Evolutionary conservation across 1,140 invertebrate genomes (phyloP), one percentile per base, ranked within the genome.

Genomic region (Drosophila tropicalis): DNA sequence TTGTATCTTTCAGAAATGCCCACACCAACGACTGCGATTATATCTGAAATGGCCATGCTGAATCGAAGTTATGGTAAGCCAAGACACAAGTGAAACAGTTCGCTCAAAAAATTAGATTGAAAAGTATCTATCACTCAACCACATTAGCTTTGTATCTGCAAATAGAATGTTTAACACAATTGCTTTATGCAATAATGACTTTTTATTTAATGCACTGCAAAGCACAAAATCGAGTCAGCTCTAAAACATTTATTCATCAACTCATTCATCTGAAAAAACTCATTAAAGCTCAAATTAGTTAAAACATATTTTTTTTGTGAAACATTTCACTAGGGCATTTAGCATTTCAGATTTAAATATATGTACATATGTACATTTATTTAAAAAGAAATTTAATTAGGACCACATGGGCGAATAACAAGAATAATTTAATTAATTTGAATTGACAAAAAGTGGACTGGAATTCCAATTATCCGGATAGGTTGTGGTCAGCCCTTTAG

Each of bases 1-100:
- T 15, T 70, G 55, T 67, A 73, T 77, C 10, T 82, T 72, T 60
- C 92, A 95, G 95, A 95, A 93, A 95, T 95, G 86, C 94, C 95
- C 40, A 94, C 95, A n/a, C 95, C 95, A 19, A 95, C 95, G 9
- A 95, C 95, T 3, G 94, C 93, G 4, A 94, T 94, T 39, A 94
- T 94, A 25, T 95, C 94, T 2, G 93, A 92, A 40, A 81, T 81
- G 76, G 79, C 87, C 15, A 72, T 89, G 72, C 60, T 85, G 5
- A 92, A 92, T 76, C 83, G 91, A n/a, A 92, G 83, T 44, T 85
- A 87, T 61, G 90, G 91, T 92, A 80, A 76, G 91, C 54, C 9
- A 9, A 51, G 9, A 12, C 13, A 17, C 60, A 60, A 51, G 12
- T 29, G n/a, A 15, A 36, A 61, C 51, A 17, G 19, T 60, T 72